Conservation (phyloP, 2,888 invertebrate species). For the Gonocerus acuteangulatus region DNA sequence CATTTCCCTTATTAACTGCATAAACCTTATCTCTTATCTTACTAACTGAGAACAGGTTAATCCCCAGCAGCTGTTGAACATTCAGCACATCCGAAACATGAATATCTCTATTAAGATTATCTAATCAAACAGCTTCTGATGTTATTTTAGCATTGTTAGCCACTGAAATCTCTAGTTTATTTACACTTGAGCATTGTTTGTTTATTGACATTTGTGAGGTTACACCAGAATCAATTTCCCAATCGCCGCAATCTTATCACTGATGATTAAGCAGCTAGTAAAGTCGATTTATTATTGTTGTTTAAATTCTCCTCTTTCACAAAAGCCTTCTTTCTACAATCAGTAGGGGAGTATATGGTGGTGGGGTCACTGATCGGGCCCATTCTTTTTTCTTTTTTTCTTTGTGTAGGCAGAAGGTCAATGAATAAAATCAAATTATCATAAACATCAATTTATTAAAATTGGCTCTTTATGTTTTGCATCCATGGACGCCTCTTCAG, state of each 20-base stretch:
- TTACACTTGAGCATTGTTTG: not conserved
- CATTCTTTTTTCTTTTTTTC: too few relatives aligned
- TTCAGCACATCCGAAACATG: not conserved
- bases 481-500: too few relatives aligned
- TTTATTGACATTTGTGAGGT: not conserved
- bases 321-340: not conserved
- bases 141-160: not conserved
- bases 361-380: too few relatives aligned
- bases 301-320: not conserved
- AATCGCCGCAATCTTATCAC: not conserved
- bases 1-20: not conserved
- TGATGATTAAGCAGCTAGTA: not conserved
- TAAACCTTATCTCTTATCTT: not conserved
- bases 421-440: too few relatives aligned
- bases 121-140: not conserved
- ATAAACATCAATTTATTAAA: too few relatives aligned
- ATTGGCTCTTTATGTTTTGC: too few relatives aligned
- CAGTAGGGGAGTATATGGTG: too few relatives aligned
- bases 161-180: not conserved
- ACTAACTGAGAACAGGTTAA: slow-evolving; percentile 7
- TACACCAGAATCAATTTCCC: not conserved
- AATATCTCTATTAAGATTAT: not conserved
- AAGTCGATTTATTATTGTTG: not conserved
- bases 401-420: too few relatives aligned
- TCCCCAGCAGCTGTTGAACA: not conserved